Evolutionary conservation across 1,140 invertebrate genomes (phyloP), one percentile per base, ranked within the genome.

Genomic region (Drosophila pandora): DNA sequence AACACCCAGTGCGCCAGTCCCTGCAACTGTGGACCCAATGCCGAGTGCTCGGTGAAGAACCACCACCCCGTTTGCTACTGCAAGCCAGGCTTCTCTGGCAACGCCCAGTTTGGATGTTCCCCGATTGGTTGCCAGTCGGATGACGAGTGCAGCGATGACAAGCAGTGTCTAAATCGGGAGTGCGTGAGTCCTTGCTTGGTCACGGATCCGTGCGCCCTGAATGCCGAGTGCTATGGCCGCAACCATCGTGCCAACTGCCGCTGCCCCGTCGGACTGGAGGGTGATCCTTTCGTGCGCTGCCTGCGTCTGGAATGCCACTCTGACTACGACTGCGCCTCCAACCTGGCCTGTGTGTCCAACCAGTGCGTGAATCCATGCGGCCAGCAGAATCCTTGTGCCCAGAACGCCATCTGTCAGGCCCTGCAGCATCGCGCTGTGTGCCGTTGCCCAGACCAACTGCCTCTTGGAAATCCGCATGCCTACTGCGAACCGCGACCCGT

Each of bases 1-100:
- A 97, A 97, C 73, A 93, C 93, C 45, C 92, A 93, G 7, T 98
- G 97, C 88, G 94, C 95, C 4, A 96, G 94, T 87, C 97, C 97
- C 0, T 98, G 97, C 75, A 95, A 96, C 61, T 98, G 97, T 84
- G 97, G 97, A 41, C 92, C 94, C 1, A 95, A 97, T 85, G 95
- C 96, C 2, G 95, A 96, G 73, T 98, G 97, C 90, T 93, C 92
- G 58, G 96, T 97, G 1, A 92, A 94, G 48, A 94, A 96, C 91
- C 97, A 98, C 84, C 96, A 96, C 92, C 96, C 96, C 32, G 94
- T 95, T 5, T 97, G 97, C 85, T 94, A 93, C 69, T 98, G 97
- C 89, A 92, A 94, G 78, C 94, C 94, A 13, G 96, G 96, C 47
- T 96, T 94, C 90, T 96, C 96, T 23, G 96, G 96, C 81, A 97